Base-by-base conservation (phyloP, 2,888 invertebrate species). In the Mesorhabditis belari region DNA sequence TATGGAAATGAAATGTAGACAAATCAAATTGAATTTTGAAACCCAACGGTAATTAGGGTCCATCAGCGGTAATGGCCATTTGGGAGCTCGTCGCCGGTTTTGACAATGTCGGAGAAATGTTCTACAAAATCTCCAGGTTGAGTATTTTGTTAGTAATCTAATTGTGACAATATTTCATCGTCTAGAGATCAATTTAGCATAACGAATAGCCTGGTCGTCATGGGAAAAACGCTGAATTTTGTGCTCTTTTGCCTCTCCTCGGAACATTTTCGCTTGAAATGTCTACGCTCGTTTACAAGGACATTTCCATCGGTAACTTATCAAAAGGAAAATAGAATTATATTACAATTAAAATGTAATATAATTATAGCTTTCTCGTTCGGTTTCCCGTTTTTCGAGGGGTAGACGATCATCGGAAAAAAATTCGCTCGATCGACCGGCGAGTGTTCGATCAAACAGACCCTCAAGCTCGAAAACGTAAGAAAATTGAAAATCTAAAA, bases 171-270 rank as follows among this genome's bases (percentile, higher is more conserved):
- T 54, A 17, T 17, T 2, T 17, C 2, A 25, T 2, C 2, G 12
- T 19, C 12, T 17, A 17, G 12, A 3, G 17, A 6, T 12, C 9
- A 53, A 64, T 75, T 61, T 64, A 75, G 77, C 61, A 67, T 79
- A 9, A 73, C 79, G 1, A 79, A 79, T 57, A 68, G 70, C 9
- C 60, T 79, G 23, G 79, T 79, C 3, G 70, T 79, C 24, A 74
- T 74, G 12, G 79, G 79, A 3, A 79, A 79, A 62, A 76, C 77
- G 5, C 69, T 75, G 50, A 79, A 79, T 60, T 79, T 79, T 57
- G 67, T 77, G 6, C 65, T 79, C 5, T 79, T 80, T 62, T 79
- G 79, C 56, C 62, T 77, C 5, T 76, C 77, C 21, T 78, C 77
- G 0, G 74, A 73, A n/a, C 73, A 78, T 65, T 79, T 79, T 55